Evolutionary conservation across 2,797 vertebrate genomes (phyloP).

Genomic region (Xiphorhynchus erythropygius): DNA sequence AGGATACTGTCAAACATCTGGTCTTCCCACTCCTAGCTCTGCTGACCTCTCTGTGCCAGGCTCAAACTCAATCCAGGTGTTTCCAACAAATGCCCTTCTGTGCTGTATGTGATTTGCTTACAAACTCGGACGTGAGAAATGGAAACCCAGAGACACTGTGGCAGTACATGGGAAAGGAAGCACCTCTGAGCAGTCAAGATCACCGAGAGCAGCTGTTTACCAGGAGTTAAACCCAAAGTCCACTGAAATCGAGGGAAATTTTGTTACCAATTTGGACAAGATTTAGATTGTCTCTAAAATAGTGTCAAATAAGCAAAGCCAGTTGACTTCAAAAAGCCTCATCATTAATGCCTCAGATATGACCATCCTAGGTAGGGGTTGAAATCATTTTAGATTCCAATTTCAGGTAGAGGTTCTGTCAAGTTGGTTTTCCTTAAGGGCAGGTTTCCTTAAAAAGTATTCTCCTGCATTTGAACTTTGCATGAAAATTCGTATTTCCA

Average conservation of each 20-base stretch:
- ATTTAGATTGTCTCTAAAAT: background rate
- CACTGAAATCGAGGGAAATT: background rate
- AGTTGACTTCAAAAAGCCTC: background rate
- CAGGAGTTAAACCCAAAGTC: background rate
- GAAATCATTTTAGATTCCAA: background rate
- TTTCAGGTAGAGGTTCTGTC: background rate
- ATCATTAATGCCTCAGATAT: background rate
- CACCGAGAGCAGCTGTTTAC: background rate
- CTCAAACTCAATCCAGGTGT: background rate
- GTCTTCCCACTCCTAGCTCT: background rate
- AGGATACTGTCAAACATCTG: background rate
- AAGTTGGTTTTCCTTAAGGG: background rate
- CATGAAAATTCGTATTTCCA: background rate
- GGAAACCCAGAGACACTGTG: background rate
- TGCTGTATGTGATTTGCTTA: background rate
- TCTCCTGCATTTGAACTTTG: background rate
- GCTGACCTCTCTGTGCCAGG: background rate
- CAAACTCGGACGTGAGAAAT: rapidly evolving
- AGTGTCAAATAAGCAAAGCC: background rate
- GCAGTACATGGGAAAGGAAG: background rate
- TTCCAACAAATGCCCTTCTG: background rate
- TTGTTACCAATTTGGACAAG: background rate
- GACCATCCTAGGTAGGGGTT: background rate
- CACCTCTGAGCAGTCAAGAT: background rate
- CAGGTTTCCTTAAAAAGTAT: background rate